Evolutionary conservation across 2,888 invertebrate species (phyloP), one percentile per base, ranked within the genome.

Genomic region (Pegoplata infirma): DNA sequence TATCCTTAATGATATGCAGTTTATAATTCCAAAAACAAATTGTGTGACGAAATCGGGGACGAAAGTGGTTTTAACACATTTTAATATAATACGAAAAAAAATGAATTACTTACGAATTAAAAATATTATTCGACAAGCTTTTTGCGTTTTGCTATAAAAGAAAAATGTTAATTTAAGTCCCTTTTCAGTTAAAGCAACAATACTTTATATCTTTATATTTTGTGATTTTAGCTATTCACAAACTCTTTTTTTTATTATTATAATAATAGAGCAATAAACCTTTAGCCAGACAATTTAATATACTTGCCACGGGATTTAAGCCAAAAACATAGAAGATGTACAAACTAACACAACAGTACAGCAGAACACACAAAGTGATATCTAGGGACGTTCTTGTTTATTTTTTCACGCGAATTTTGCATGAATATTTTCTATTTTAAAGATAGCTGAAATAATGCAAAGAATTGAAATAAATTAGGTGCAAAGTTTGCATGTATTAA

Each of bases 261-360:
- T 2, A 5, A n/a, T 40, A 40, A 40, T 40, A 40, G 36, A 58
- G 10, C 44, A 56, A 19, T 40, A 36, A 56, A 36, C 40, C 14
- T 58, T 44, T n/a, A 36, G 56, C 19, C 56, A 56, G 58, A 58
- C 44, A 44, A 44, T 44, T 21, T 40, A 23, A 44, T 58, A 23
- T 23, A 23, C 58, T 19, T 44, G 36, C 44, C 44, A 7, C 23
- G 19, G 58, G 40, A 44, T 58, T 58, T 23, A 44, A 44, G 23
- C 51, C 51, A 23, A 51, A 51, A n/a, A 19, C 28, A 25, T 12
- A 19, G 10, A 8, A 53, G n/a, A n/a, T n/a, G n/a, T n/a, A 53
- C 3, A 25, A 14, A 12, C 3, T n/a, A n/a, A n/a, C 56, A 56
- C 32, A 2, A 32, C 32, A 32, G 10, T 12, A 36, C 36, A 12